Conservation (phyloP, 2,113 vertebrate genomes). For the Solea solea region DNA sequence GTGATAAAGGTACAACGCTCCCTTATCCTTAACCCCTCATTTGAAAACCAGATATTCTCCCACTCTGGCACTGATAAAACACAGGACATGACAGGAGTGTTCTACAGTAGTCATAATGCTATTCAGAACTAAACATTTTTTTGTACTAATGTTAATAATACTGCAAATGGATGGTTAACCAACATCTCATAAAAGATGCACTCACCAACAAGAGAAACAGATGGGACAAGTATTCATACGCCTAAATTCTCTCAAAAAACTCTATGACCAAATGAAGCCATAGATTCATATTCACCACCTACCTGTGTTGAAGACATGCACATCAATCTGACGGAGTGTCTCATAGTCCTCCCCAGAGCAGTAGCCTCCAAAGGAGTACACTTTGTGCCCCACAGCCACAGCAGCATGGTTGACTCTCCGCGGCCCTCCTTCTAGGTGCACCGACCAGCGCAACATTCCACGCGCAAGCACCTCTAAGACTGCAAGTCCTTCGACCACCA, state of each 20-base stretch:
- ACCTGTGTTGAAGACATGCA: slow-evolving; percentile 78
- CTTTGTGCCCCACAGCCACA: slow-evolving; percentile 95
- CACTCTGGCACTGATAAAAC: neutral
- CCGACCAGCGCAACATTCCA: slow-evolving; percentile 98
- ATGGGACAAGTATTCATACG: neutral
- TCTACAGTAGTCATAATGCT: too few species aligned
- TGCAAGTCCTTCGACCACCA: slow-evolving; percentile 73
- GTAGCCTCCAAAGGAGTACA: slow-evolving; percentile 97
- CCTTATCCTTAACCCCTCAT: neutral
- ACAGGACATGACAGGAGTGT: neutral
- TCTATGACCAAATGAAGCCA: neutral
- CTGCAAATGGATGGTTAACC: neutral
- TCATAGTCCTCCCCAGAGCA: slow-evolving; percentile 99
- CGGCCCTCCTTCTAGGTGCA: slow-evolving; percentile 97
- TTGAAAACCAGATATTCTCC: slow-evolving; percentile 16
- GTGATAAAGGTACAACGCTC: slow-evolving; percentile 8
- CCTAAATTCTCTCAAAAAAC: neutral
- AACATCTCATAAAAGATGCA: neutral
- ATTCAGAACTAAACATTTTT: too few species aligned
- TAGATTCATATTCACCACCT: neutral
- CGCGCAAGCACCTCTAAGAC: slow-evolving; percentile 63
- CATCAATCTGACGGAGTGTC: slow-evolving; percentile 86
- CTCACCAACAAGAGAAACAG: neutral
- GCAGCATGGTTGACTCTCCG: slow-evolving; percentile 99
- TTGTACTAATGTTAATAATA: neutral